Base-by-base conservation (phyloP, 1,140 invertebrate species). In the Orius laevigatus region DNA sequence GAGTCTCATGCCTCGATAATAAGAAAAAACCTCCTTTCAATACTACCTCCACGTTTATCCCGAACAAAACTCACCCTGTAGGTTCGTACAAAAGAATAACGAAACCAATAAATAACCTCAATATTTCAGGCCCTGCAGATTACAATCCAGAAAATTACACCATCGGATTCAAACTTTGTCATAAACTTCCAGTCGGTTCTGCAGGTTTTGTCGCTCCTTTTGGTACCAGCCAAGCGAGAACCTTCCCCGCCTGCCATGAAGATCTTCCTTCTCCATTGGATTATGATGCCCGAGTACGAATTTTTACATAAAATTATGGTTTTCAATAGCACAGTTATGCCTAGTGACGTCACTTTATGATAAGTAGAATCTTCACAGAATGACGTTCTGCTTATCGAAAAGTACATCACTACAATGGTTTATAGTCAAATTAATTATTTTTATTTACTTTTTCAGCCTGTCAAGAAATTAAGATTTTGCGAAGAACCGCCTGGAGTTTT, bases 161-260 rank as follows among this genome's bases (percentile, higher is more conserved):
- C 5, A 33, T 45, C 2, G 11, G 25, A 10, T 45, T 45, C 20
- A 32, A 45, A 32, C 18, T 45, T n/a, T 45, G 43, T 16, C 9
- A 45, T 31, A 45, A 45, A 12, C 43, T 45, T 45, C 43, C 43
- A n/a, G 19, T 31, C 5, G 6, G 43, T 31, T 15, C n/a, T 4
- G 43, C 43, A 5, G n/a, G 3, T 11, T 45, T 31, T 20, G 43
- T 45, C n/a, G 43, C 43, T 6, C 43, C 43, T 32, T 45, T 45
- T 33, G 43, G 43, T 10, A 45, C 43, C 43, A 45, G 19, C 15
- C 3, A 31, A 3, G 2, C 32, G 18, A 19, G 32, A 16, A 31
- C 18, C 5, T 31, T 31, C n/a, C n/a, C 12, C 11, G 9, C 32
- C 9, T 11, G n/a, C 9, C 6, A 32, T 8, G n/a, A 8, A 32